A percentile compares a stretch with the other conserved stretches of the same genome.
Evolutionary conservation across 2,113 vertebrate genomes (phyloP).

Genomic region (Ageneiosus marmoratus): DNA sequence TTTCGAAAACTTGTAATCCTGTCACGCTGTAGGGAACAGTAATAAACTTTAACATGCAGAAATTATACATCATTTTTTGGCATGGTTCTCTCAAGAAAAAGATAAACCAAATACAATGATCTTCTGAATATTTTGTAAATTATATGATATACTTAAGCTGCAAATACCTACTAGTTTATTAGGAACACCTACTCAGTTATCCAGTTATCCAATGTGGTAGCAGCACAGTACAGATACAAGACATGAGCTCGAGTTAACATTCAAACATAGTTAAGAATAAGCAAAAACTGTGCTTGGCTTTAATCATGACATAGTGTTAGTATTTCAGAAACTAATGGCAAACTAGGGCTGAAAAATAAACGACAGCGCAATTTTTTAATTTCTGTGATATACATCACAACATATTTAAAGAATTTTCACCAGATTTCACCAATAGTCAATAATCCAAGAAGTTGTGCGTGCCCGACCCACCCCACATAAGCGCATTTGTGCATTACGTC

Average conservation of each 20-base stretch:
- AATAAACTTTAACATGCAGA: neutral
- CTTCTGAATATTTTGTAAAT: neutral
- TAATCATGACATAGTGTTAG: neutral
- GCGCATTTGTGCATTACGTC: too few species aligned
- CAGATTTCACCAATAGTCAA: too few species aligned
- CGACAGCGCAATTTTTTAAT: too few species aligned
- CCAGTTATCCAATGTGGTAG: conserved; percentile 53
- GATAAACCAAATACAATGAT: neutral
- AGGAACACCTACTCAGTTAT: neutral
- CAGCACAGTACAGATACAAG: neutral
- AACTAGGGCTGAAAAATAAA: too few species aligned
- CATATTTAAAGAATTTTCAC: too few species aligned
- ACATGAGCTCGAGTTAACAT: neutral
- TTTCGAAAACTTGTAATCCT: conserved; percentile 95
- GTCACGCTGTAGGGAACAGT: conserved; percentile 85
- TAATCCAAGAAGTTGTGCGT: too few species aligned
- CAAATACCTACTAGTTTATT: too few species aligned
- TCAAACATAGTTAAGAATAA: neutral
- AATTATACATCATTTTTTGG: neutral
- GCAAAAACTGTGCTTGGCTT: neutral
- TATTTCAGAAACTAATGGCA: neutral
- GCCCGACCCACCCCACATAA: too few species aligned
- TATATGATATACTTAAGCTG: neutral
- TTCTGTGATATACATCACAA: too few species aligned
- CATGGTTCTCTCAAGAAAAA: neutral